Evolutionary conservation across 2,113 vertebrate species (phyloP), one percentile per base, ranked within the genome.

Genomic region (Rhadina sibilatrix): DNA sequence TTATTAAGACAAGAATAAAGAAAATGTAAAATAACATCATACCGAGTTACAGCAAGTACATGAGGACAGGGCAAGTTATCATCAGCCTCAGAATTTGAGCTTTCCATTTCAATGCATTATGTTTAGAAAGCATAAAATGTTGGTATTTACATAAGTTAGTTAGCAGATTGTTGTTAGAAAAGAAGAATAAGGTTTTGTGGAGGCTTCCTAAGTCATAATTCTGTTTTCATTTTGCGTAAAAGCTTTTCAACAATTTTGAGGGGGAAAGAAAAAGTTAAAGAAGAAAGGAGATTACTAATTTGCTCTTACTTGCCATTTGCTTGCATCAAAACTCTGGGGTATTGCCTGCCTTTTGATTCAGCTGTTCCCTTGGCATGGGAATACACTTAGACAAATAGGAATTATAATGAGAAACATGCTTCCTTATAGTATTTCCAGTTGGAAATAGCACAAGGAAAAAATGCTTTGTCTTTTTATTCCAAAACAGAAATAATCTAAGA

Each of bases 321-420:
- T 92, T 95, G 75, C 91, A 92, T 95, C 78, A 95, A 92, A 94
- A 82, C 60, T 94, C 89, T 64, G 85, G 77, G 72, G 37, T 80
- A 93, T 90, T 95, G 93, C 81, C 94, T 97, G 90, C 54, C 81
- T 97, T 97, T 95, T 94, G 89, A 94, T 88, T 97, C 85, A 96
- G 37, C 78, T 94, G 68, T 77, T 97, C 92, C 94, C 31, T 96
- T 97, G 94, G 92, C 94, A 79, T 70, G 27, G 49, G 61, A 88
- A 93, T 78, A 44, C 52, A 77, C 52, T 97, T 93, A 79, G 87
- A 94, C 85, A 96, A 97, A 93, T 87, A 96, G 95, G 77, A 97
- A 97, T 96, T 94, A 94, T 92, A 92, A 96, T 94, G 68, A 97
- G 87, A 96, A 97, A 92, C 93, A 95, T 82, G 72, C 74, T 97